Conservation (phyloP, 2,113 vertebrate genomes). For the Aleadryas rufinucha region DNA sequence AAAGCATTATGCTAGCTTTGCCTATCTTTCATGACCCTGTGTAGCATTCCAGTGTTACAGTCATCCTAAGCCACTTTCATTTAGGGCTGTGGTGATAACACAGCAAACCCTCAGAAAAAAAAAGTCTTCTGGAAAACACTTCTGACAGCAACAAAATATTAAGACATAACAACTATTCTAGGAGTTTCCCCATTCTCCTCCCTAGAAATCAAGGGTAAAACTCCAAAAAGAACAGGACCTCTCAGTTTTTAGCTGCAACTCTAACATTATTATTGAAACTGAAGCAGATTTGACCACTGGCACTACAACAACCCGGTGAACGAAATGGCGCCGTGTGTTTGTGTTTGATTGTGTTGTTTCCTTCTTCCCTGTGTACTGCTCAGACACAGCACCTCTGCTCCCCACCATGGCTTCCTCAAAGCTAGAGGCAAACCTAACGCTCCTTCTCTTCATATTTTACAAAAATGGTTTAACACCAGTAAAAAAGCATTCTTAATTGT, state of each 20-base stretch:
- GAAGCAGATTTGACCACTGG: not conserved
- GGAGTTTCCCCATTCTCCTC: not conserved
- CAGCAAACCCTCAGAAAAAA: not conserved
- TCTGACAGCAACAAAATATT: not conserved
- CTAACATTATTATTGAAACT: not conserved
- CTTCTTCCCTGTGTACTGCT: not conserved
- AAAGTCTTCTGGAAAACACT: not conserved
- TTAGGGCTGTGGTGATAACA: not conserved
- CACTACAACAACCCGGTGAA: not conserved
- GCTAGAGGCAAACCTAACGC: not conserved
- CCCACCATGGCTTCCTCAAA: fast-evolving
- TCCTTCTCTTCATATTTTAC: not conserved
- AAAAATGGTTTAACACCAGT: not conserved
- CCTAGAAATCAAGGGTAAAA: not conserved
- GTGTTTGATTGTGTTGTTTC: not conserved
- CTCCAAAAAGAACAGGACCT: not conserved
- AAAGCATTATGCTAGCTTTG: not conserved
- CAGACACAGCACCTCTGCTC: too few relatives aligned
- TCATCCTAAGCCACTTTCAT: not conserved
- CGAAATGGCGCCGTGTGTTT: not conserved
- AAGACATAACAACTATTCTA: not conserved
- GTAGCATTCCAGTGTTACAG: not conserved
- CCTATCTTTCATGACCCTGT: not conserved
- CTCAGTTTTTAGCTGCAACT: not conserved
- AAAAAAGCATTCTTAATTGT: not conserved